Percentiles rank a stretch among this genome's conserved stretches.
Evolutionary conservation across 2,888 invertebrate species (phyloP).

Genomic region (Ditylenchus weischeri): DNA sequence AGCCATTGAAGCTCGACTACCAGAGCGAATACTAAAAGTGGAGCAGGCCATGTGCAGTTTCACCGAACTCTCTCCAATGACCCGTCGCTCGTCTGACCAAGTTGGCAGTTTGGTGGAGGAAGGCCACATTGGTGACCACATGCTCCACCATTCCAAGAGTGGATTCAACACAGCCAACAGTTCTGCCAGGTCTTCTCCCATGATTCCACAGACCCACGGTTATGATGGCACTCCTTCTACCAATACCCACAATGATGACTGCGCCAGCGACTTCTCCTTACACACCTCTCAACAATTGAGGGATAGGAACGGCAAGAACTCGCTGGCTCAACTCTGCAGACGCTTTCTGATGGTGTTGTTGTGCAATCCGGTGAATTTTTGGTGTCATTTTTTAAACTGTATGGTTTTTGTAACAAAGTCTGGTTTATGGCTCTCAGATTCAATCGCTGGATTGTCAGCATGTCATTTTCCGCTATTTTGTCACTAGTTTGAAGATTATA

Average conservation of each 20-base stretch:
- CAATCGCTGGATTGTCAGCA: no score
- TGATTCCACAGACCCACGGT: neutral
- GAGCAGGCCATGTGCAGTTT: conserved; percentile 57
- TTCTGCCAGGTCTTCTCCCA: neutral
- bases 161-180: neutral
- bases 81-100: conserved; percentile 8
- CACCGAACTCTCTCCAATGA: conserved; percentile 24
- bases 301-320: conserved; percentile 45
- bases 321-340: conserved; percentile 55
- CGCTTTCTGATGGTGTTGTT: conserved; percentile 57
- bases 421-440: no score
- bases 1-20: conserved; percentile 48
- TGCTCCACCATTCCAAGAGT: neutral
- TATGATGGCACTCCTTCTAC: neutral
- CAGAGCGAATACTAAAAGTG: conserved; percentile 44
- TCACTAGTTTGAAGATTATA: no score
- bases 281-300: conserved; percentile 13
- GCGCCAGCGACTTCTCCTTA: neutral
- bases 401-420: neutral
- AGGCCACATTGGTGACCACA: neutral
- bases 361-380: conserved; percentile 46
- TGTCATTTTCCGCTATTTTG: no score
- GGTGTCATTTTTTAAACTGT: conserved; percentile 1
- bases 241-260: neutral
- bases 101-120: conserved; percentile 12